Base-by-base conservation (phyloP, 2,113 vertebrate species). In the Nannobrachium achirus region DNA sequence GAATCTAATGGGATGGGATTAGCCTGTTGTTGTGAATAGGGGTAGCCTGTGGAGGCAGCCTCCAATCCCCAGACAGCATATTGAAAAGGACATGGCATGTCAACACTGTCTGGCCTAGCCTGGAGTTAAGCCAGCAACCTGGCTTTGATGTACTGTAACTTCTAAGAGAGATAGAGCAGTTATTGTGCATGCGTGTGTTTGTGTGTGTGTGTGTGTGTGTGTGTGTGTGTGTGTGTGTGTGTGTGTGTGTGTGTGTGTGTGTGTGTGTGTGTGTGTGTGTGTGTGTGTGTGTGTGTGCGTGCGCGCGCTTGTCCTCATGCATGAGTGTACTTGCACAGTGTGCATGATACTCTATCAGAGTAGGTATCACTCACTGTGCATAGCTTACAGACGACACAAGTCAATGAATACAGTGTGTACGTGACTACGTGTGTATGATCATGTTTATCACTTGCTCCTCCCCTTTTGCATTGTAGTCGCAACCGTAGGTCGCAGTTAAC, bases 1-100 rank as follows among this genome's bases (percentile, higher is more conserved):
- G 79, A 86, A 85, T 85, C 71, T 84, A 85, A 86, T 82, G 68
- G 62, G 55, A 71, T 85, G 45, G 76, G 82, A 89, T 89, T 88
- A 86, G 72, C 65, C 67, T 56, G 49, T 66, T 40, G 58, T 78
- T 79, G 55, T 64, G 73, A 83, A 74, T 64, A 42, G 57, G 68
- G 42, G 78, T 73, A 71, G n/a, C 78, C 80, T 64, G 57, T 8
- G 1, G 73, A 69, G 77, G 69, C 64, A 83, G 64, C 55, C 59
- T 52, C 15, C 60, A 59, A 67, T 67, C 68, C 64, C 68, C 62
- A 13, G 51, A 77, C 39, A 76, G 56, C 33, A 40, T 46, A 50
- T 25, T 33, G 60, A 50, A 63, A 63, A 42, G 10, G 9, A 15
- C 50, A 52, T 9, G 19, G 8, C 5, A 53, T 8, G 13, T 48